A percentile compares a stretch with the other conserved stretches of the same genome.
These are phyloP conservation scores for Etheostoma nigrum DNA, from an alignment of 2,797 vertebrate genomes.

Conservation along the genomic window DNA sequence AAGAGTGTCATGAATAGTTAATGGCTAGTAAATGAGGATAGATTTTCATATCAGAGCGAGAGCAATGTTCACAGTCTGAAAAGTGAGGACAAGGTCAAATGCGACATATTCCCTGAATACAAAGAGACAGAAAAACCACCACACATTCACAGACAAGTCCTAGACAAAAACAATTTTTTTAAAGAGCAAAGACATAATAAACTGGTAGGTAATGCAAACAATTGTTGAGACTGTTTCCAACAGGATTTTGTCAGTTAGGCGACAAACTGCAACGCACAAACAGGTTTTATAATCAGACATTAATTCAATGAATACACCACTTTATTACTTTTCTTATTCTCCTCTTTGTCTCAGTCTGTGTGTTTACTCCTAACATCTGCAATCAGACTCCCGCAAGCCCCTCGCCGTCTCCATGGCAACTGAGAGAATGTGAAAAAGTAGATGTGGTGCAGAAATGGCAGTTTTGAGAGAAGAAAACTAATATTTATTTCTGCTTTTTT, in stretches of 20 bases:
- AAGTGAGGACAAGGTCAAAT: conserved; percentile 40
- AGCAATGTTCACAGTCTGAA: background rate
- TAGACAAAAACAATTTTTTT: background rate
- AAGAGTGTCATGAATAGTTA: conserved; percentile 15
- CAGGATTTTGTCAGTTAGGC: conserved; percentile 2
- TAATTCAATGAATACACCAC: conserved; percentile 42
- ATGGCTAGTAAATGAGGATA: conserved; percentile 22
- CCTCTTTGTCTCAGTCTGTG: conserved; percentile 70
- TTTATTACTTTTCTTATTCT: conserved; percentile 58
- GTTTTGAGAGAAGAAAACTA: conserved; percentile 24
- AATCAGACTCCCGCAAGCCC: conserved; percentile 88
- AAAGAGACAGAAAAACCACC: conserved; percentile 12
- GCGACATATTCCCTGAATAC: conserved; percentile 10
- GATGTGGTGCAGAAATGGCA: conserved; percentile 54
- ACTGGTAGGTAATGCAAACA: background rate
- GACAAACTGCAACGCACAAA: background rate
- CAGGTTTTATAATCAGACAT: conserved; percentile 37
- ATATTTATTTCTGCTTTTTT: background rate
- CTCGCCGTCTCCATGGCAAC: conserved; percentile 92
- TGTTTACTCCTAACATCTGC: conserved; percentile 82
- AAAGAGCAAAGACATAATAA: conserved; percentile 2
- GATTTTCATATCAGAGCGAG: conserved; percentile 40
- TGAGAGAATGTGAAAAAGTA: conserved; percentile 62
- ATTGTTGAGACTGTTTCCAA: conserved; percentile 5
- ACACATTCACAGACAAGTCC: background rate